These are phyloP conservation scores for Stegodyphus dumicola DNA, from an alignment of 1,140 invertebrate species.

Conservation along the genomic window DNA sequence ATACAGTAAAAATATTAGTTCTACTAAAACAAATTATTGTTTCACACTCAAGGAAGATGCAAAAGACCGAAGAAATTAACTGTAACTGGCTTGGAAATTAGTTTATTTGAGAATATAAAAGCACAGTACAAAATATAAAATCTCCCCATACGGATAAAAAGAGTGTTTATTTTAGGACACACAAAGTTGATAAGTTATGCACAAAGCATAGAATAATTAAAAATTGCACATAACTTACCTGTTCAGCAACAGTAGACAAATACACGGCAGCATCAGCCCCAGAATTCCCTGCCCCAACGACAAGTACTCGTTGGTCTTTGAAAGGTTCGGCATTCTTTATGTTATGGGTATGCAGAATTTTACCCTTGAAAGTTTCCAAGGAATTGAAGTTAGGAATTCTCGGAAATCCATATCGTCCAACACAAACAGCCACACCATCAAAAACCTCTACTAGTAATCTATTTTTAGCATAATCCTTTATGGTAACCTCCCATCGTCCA, in stretches of 20 bases:
- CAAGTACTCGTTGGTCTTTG: slow-evolving; percentile 69
- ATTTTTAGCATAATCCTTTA: slow-evolving; percentile 57
- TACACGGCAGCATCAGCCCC: slow-evolving; percentile 73
- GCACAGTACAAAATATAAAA: too few species aligned
- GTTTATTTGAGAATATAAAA: too few species aligned
- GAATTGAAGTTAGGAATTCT: slow-evolving; percentile 46
- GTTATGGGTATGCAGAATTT: slow-evolving; percentile 70
- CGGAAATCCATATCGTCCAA: slow-evolving; percentile 65
- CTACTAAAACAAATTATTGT: too few species aligned
- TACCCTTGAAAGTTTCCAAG: slow-evolving; percentile 69
- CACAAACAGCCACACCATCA: slow-evolving; percentile 69
- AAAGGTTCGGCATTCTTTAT: slow-evolving; percentile 66
- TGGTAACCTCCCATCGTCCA: slow-evolving; percentile 68
- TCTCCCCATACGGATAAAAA: neutral
- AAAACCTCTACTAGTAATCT: slow-evolving; percentile 65
- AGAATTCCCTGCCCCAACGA: slow-evolving; percentile 73
- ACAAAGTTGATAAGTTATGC: neutral
- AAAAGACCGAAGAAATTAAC: too few species aligned
- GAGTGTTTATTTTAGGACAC: too few species aligned
- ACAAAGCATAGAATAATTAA: neutral
- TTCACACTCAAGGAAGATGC: too few species aligned
- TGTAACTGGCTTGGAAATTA: too few species aligned
- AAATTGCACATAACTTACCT: slow-evolving; percentile 65
- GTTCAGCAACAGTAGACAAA: slow-evolving; percentile 69
- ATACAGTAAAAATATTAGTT: too few species aligned